Conservation (phyloP, 2,888 invertebrate species). For the Arenicola marina region DNA sequence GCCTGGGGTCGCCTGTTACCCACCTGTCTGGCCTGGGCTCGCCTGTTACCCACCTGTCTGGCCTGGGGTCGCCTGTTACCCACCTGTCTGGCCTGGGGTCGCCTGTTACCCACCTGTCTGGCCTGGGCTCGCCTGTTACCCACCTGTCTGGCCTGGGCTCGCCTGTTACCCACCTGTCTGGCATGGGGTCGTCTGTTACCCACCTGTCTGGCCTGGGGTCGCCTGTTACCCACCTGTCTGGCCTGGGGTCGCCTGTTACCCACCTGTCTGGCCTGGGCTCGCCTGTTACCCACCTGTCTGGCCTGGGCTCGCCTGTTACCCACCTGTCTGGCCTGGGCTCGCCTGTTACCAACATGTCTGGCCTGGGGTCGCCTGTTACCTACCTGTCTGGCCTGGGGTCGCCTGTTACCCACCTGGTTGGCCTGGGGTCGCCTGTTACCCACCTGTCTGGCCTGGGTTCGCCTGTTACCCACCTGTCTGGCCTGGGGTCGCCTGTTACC, state of each 20-base stretch:
- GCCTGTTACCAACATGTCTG: too few species aligned
- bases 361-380: neutral
- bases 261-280: constrained; percentile 20
- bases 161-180: too few species aligned
- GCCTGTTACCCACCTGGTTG: constrained; percentile 83
- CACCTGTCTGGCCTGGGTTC: constrained; percentile 21
- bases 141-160: constrained; percentile 20
- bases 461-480: too few species aligned
- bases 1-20: neutral
- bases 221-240: too few species aligned
- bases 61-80: neutral
- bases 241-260: neutral
- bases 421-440: neutral
- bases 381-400: constrained; percentile 20
- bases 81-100: constrained; percentile 20
- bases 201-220: constrained; percentile 20
- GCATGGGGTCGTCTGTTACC: neutral
- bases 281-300: too few species aligned
- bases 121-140: neutral
- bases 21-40: constrained; percentile 20
- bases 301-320: neutral
- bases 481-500: neutral
- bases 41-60: too few species aligned
- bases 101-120: too few species aligned
- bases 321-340: constrained; percentile 20